Evolutionary conservation across 1,140 invertebrate species (phyloP), one percentile per base, ranked within the genome.

Genomic region (Aphelenchoides avenae): DNA sequence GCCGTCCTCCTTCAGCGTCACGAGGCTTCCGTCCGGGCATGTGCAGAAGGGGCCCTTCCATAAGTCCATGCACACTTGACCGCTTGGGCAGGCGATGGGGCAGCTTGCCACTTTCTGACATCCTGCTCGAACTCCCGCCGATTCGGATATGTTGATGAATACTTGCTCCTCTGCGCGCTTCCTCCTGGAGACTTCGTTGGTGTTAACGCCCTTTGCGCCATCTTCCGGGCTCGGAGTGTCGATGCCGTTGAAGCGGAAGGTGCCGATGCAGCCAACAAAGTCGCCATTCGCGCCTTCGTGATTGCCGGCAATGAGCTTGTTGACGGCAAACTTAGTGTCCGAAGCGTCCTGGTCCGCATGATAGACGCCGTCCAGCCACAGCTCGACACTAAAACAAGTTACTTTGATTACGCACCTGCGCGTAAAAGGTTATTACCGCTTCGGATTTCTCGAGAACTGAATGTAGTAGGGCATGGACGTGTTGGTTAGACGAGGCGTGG

Each of bases 1-100:
- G 40, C 73, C 73, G 46, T 75, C 65, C 1, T 61, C 61, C 22
- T 56, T 57, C n/a, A 75, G 27, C 18, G 57, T 48, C 7, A 61
- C 54, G 13, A 43, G 57, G 34, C 56, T 59, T 26, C 63, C 65
- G 13, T 51, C 58, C 6, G 73, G 67, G 49, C 73, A 75, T 1
- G 72, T 70, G 43, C 73, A 75, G 57, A 75, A 66, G 5, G 73
- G 70, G n/a, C 75, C 75, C 30, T 75, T 75, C 73, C 73, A 75
- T 24, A 71, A 68, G 40, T 75, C 68, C 24, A 56, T 22, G 43
- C 73, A 75, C 9, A 70, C 52, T 36, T 68, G 59, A 6, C 56
- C 56, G 20, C 37, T 42, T n/a, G 68, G 60, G 47, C 73, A 75
- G 46, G 1, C 36, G 6, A 15, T 42, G 13, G 4, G 51, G 47